Base-by-base conservation (phyloP, 2,797 vertebrate genomes). In the Lycodopsis pacificus region DNA sequence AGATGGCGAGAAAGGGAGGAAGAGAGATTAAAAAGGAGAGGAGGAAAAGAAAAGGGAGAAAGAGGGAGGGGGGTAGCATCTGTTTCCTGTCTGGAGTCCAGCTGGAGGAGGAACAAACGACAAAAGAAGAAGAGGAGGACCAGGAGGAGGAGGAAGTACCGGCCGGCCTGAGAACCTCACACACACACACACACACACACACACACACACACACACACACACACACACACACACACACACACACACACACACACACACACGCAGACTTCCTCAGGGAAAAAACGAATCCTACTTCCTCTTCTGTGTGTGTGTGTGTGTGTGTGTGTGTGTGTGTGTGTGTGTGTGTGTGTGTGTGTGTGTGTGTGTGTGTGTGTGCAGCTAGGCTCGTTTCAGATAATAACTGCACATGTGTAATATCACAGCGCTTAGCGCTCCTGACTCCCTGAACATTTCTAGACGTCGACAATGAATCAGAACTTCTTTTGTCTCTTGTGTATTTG, bases 21-120 rank as follows among this genome's bases (percentile, higher is more conserved):
- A 78, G 79, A 73, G 61, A 69, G 76, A 84, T 53, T 59, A 73
- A 83, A 73, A 66, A 65, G 85, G 82, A 58, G 75, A 79, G 68
- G 77, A 65, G 81, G 65, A 68, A 38, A 68, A 77, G 75, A 82
- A 76, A 82, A 83, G 76, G 94, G 91, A 95, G 95, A 95, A 93
- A 95, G 94, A 94, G 89, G 88, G 91, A 71, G 91, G 51, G 17
- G 46, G 25, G 51, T 22, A 94, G 95, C 96, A 97, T 97, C 96
- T 97, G 96, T 95, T 98, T 98, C 96, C 97, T 95, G 95, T 95
- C 93, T 95, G 94, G 91, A 75, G 80, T 84, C 92, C 94, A 95
- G 93, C 93, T 95, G 94, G 90, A 92, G 85, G 79, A 85, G 89
- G 93, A 94, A 94, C 93, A 94, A 95, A 94, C 61, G 81, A 89